Percentiles rank a stretch among this genome's conserved stretches.
Evolutionary conservation across 2,113 vertebrate genomes (phyloP).

Genomic region (Sinosuthora webbiana): DNA sequence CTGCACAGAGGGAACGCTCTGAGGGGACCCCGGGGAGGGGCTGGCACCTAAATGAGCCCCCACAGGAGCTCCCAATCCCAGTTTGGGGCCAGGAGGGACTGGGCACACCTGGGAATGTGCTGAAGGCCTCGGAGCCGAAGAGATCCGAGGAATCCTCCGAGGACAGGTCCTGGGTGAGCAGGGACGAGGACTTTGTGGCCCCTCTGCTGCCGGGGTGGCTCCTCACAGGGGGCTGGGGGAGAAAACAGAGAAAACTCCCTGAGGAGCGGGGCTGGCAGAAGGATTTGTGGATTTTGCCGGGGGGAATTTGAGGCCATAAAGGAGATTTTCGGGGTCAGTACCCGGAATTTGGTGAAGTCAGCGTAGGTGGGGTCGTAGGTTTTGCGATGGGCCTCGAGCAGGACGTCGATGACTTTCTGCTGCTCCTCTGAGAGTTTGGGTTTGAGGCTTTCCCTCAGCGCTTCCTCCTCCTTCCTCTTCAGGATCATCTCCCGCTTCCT

Average conservation of each 20-base stretch:
- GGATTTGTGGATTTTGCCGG: rapidly evolving
- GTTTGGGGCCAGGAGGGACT: rapidly evolving
- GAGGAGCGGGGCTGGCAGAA: rapidly evolving
- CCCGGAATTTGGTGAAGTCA: conserved; percentile 90
- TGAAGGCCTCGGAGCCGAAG: conserved; percentile 66
- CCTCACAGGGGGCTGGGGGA: conserved; percentile 85
- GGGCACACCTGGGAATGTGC: conserved; percentile 71
- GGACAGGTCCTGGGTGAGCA: conserved; percentile 68
- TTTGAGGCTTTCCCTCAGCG: conserved; percentile 80
- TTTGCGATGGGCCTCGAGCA: conserved; percentile 93
- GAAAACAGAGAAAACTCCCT: not conserved
- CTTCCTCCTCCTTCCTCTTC: conserved; percentile 93
- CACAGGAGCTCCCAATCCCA: not conserved
- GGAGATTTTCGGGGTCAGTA: not conserved
- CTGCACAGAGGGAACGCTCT: conserved; percentile 34
- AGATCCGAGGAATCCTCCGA: conserved; percentile 82
- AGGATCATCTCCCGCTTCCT: conserved; percentile 94
- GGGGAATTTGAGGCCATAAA: too few relatives aligned
- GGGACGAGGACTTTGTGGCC: conserved; percentile 71
- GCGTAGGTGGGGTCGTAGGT: conserved; percentile 93
- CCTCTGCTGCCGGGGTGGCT: conserved; percentile 41
- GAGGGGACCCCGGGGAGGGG: not conserved
- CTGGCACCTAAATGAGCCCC: rapidly evolving
- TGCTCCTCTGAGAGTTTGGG: conserved; percentile 90
- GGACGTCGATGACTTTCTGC: conserved; percentile 80